Evolutionary conservation across 2,113 vertebrate genomes (phyloP).

Genomic region (Genyomyrus donnyi): DNA sequence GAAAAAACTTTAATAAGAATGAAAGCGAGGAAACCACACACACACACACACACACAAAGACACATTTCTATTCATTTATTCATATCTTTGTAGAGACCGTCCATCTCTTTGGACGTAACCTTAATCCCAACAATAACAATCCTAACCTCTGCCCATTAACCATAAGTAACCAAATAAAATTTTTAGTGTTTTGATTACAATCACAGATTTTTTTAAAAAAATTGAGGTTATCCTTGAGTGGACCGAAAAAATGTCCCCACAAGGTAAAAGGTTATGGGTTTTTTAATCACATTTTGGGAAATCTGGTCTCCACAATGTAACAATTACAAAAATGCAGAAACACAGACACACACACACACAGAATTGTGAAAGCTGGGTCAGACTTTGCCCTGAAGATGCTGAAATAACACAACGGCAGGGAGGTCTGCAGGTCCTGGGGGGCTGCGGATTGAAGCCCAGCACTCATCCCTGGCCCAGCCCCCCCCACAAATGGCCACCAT

Average conservation of each 20-base stretch:
- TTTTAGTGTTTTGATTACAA: too few species aligned
- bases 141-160: too few species aligned
- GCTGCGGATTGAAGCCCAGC: background rate
- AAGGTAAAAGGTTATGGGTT: too few species aligned
- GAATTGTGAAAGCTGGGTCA: conserved; percentile 25
- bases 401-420: background rate
- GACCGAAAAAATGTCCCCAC: too few species aligned
- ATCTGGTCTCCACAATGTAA: background rate
- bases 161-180: too few species aligned
- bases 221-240: too few species aligned
- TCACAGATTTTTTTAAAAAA: too few species aligned
- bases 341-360: conserved; percentile 26
- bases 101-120: too few species aligned
- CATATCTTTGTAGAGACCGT: too few species aligned
- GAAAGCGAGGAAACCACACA: conserved; percentile 6
- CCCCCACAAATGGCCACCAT: background rate
- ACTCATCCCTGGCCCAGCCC: background rate
- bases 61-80: background rate
- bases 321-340: background rate
- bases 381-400: background rate
- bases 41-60: conserved; percentile 32
- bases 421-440: background rate
- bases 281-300: background rate
- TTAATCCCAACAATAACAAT: too few species aligned
- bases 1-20: conserved; percentile 1